phyloP scores from a whole-genome alignment of 2,888 invertebrate genomes.

The Papilio elwesi region DNA sequence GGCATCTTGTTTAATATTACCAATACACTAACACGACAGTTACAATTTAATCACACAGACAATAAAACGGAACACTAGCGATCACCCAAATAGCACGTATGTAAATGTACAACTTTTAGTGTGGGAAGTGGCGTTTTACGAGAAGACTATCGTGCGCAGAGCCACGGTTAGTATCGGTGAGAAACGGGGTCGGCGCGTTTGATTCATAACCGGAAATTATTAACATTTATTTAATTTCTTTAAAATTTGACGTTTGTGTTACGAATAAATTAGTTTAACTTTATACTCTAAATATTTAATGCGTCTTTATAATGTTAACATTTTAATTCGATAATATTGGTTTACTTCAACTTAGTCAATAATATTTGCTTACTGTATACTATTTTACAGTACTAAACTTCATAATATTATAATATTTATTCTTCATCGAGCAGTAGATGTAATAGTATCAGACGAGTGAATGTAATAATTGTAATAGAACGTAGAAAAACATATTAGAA shows the following conservation, averaged over 20 bases:
- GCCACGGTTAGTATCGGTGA: conserved; percentile 18
- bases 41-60: background rate
- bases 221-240: conserved; percentile 15
- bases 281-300: background rate
- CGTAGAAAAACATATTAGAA: conserved; percentile 1
- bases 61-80: background rate
- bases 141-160: conserved; percentile 29
- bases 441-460: background rate
- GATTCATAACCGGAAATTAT: conserved; percentile 31
- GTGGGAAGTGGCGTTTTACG: conserved; percentile 27
- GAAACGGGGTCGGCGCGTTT: conserved; percentile 27
- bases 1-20: too few relatives aligned
- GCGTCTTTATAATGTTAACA: background rate
- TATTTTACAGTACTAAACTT: too few relatives aligned
- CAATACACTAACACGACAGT: too few relatives aligned
- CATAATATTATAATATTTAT: too few relatives aligned
- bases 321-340: too few relatives aligned
- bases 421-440: background rate
- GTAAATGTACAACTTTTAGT: conserved; percentile 12
- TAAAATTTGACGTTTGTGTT: conserved; percentile 5
- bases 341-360: too few relatives aligned
- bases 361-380: too few relatives aligned
- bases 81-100: conserved; percentile 11
- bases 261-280: conserved; percentile 1
- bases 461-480: background rate